Conservation (phyloP, 1,140 invertebrate species). For the Scaptomyza pallida region DNA sequence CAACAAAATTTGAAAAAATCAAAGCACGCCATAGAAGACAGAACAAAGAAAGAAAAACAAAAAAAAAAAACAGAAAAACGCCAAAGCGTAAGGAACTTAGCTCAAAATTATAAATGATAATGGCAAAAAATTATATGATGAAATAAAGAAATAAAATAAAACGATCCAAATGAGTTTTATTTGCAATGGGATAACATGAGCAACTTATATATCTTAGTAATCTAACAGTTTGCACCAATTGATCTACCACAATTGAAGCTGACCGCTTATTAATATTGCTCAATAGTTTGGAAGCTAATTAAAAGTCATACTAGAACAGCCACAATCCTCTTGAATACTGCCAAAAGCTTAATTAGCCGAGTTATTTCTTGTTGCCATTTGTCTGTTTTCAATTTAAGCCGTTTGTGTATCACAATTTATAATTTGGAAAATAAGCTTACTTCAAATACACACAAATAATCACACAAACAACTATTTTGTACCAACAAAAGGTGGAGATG, state of each 20-base stretch:
- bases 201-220: too few relatives aligned
- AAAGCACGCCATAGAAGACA: slow-evolving; percentile 64
- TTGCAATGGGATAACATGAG: not conserved
- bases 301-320: not conserved
- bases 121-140: slow-evolving; percentile 75
- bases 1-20: slow-evolving; percentile 56
- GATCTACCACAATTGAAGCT: not conserved
- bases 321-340: slow-evolving; percentile 11
- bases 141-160: slow-evolving; percentile 69
- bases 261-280: not conserved
- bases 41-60: too few relatives aligned
- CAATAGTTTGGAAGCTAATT: not conserved
- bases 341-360: slow-evolving; percentile 25
- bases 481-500: not conserved
- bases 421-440: slow-evolving; percentile 55
- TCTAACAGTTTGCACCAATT: not conserved
- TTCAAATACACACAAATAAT: slow-evolving; percentile 13
- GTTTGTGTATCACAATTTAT: slow-evolving; percentile 45
- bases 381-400: slow-evolving; percentile 14
- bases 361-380: slow-evolving; percentile 6
- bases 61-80: slow-evolving; percentile 49
- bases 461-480: not conserved
- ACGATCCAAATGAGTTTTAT: slow-evolving; percentile 10
- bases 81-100: slow-evolving; percentile 67
- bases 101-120: slow-evolving; percentile 74